Evolutionary conservation across 1,140 invertebrate species (phyloP).

Genomic region (Streblospio benedicti): DNA sequence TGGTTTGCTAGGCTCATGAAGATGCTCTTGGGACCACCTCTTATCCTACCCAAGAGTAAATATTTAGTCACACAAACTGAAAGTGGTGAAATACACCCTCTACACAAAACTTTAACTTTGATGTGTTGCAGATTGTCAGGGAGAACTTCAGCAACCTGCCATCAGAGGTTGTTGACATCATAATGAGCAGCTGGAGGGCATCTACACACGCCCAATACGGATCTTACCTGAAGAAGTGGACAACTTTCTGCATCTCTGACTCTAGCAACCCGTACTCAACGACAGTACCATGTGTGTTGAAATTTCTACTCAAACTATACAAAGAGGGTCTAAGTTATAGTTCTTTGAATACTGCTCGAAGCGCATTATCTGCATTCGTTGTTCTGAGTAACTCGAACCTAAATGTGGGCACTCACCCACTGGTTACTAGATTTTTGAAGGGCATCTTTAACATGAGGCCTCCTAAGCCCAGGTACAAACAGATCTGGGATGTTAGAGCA

Average conservation of each 20-base stretch:
- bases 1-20: conserved; percentile 4
- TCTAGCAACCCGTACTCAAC: neutral
- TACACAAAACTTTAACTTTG: neutral
- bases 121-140: too few species aligned
- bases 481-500: conserved; percentile 3
- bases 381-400: neutral
- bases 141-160: too few species aligned
- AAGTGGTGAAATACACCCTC: neutral
- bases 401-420: neutral
- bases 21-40: neutral
- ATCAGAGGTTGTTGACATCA: neutral
- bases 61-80: neutral
- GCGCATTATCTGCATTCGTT: neutral
- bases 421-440: neutral
- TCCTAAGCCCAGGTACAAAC: neutral
- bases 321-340: neutral
- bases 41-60: neutral
- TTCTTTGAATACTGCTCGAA: conserved; percentile 1
- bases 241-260: neutral
- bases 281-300: neutral
- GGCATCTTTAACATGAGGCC: conserved; percentile 4
- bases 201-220: neutral
- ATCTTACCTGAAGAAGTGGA: neutral
- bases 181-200: neutral
- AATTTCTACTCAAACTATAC: neutral